Evolutionary conservation across 2,888 invertebrate species (phyloP).

Genomic region (Taenaris catops): DNA sequence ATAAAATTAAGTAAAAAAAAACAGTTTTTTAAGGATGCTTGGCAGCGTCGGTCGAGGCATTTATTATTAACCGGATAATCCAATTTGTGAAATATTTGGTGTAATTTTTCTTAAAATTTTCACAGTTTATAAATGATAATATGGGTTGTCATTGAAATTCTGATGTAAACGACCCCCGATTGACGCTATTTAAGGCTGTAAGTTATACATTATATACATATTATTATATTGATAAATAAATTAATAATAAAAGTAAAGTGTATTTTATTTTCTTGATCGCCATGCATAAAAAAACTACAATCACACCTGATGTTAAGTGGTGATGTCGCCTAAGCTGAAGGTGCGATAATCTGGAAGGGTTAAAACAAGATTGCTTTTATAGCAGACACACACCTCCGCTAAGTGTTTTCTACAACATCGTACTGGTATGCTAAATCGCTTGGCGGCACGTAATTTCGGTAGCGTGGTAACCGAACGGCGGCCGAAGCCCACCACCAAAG

Average conservation of each 20-base stretch:
- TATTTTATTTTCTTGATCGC: slow-evolving; percentile 23
- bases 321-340: no score
- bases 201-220: slow-evolving; percentile 78
- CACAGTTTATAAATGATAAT: slow-evolving; percentile 23
- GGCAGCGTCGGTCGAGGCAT: slow-evolving; percentile 35
- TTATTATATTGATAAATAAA: slow-evolving; percentile 79
- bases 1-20: slow-evolving; percentile 45
- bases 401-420: no score
- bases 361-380: no score
- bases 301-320: no score
- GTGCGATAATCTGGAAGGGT: no score
- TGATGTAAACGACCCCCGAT: slow-evolving; percentile 25
- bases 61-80: no score
- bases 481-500: no score
- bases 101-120: slow-evolving; percentile 39
- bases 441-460: no score
- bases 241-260: slow-evolving; percentile 63
- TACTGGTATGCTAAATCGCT: no score
- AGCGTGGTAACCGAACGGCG: no score
- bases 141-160: slow-evolving; percentile 19
- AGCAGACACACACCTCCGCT: no score
- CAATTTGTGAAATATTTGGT: slow-evolving; percentile 29
- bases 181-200: slow-evolving; percentile 63
- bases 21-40: slow-evolving; percentile 54
- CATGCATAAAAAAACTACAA: no score